Evolutionary conservation across 1,140 invertebrate species (phyloP), one percentile per base, ranked within the genome.

Genomic region (Penaeus indicus): DNA sequence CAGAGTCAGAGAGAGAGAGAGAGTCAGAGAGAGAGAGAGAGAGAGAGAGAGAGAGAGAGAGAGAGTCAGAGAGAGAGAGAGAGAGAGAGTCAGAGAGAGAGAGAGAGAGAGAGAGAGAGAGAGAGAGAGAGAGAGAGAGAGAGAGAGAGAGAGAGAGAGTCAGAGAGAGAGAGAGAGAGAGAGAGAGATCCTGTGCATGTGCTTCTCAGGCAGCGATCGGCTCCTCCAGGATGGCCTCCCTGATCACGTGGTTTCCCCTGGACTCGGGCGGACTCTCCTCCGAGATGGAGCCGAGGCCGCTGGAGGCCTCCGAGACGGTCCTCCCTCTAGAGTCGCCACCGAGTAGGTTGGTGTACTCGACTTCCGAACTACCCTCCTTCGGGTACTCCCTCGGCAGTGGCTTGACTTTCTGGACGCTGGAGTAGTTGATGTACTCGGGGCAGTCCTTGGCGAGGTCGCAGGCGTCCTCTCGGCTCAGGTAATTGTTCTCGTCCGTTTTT

Each of bases 231-330:
- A 88, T 84, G 21, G 84, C 54, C 62, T 54, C 72, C 13, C 64
- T 21, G 47, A 78, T 86, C 21, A 64, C 79, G 16, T 38, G 32
- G 4, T 67, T 79, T 32, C n/a, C 82, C 22, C 19, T 77, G 38
- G 7, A 38, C 27, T 77, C 38, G 16, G 87, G 81, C 19, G 81
- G 82, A 32, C 81, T 88, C 21, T 75, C 81, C 22, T 67, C 87
- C 38, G 21, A 22, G 25, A 88, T 84, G 27, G 87, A 88, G n/a
- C 81, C 81, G 27, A 88, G 32, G 25, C 87, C 87, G 64, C 87
- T 88, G 27, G 87, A 88, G 32, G 69, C n/a, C 25, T 88, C 87
- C 22, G 87, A 88, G 27, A 82, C n/a, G 27, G 87, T 84, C 54
- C 87, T 83, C n/a, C 62, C 62, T 27, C 75, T 32, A 22, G 47